A percentile compares a stretch with the other conserved stretches of the same genome.
Evolutionary conservation across 2,888 invertebrate species (phyloP).

Genomic region (Falcaria lacertinaria): DNA sequence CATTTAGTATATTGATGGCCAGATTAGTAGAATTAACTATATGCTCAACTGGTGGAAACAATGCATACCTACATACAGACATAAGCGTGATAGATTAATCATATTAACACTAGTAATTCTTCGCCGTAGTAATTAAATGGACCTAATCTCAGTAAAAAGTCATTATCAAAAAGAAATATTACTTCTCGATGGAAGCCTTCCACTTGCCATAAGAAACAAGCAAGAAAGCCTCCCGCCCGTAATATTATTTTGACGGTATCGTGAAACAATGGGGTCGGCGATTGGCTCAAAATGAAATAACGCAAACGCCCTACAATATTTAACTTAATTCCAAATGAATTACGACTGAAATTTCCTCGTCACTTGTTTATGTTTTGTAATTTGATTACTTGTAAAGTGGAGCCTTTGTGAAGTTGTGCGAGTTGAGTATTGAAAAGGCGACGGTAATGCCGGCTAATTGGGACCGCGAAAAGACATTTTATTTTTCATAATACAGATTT

Average conservation of each 20-base stretch:
- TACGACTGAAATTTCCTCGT: conserved; percentile 7
- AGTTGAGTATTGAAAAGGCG: background rate
- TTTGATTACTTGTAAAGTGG: conserved; percentile 1
- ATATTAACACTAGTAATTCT: no score
- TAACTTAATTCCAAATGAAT: conserved; percentile 6
- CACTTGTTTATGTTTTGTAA: conserved; percentile 4
- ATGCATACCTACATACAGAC: no score
- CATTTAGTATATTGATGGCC: no score
- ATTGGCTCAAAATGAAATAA: conserved; percentile 24
- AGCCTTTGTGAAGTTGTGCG: background rate
- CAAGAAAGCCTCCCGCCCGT: conserved; percentile 12
- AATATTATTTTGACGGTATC: conserved; percentile 34
- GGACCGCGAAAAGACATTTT: background rate
- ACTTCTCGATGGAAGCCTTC: background rate
- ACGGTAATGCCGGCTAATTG: background rate
- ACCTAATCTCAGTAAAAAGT: no score
- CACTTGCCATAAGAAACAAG: background rate
- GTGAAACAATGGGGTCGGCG: conserved; percentile 23
- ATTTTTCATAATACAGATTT: background rate
- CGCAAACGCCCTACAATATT: conserved; percentile 8
- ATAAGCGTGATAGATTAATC: no score
- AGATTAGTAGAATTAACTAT: no score
- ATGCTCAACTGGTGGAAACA: no score
- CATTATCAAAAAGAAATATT: no score
- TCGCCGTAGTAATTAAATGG: no score